Conservation (phyloP, 2,888 invertebrate species). For the Zygogramma bicolorata region DNA sequence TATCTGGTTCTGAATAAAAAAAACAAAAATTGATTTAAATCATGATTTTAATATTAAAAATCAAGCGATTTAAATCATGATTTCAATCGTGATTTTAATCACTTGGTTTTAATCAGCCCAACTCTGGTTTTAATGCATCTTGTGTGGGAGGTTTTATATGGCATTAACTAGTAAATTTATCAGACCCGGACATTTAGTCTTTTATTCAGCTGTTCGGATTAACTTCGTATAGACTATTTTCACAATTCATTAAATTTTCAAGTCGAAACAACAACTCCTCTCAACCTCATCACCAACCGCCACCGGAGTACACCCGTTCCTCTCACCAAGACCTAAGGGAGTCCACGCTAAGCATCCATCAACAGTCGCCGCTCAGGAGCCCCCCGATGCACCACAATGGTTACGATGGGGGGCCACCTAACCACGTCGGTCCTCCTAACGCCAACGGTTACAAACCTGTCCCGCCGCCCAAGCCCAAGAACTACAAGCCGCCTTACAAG, state of each 20-base stretch:
- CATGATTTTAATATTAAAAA: too few species aligned
- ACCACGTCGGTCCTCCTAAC: conserved; percentile 54
- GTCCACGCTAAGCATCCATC: conserved; percentile 63
- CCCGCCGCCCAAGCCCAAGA: conserved; percentile 93
- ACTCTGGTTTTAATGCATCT: too few species aligned
- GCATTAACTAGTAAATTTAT: too few species aligned
- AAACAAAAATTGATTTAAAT: too few species aligned
- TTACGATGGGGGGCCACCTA: conserved; percentile 59
- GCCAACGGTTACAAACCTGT: conserved; percentile 81
- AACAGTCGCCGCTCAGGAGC: conserved; percentile 62
- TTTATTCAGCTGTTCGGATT: too few species aligned
- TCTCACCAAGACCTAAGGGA: conserved; percentile 65
- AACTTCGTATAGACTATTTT: too few species aligned
- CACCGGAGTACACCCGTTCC: conserved; percentile 59
- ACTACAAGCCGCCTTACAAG: conserved; percentile 81
- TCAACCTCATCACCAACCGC: conserved; percentile 36
- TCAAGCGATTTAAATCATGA: too few species aligned
- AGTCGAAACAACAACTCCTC: conserved; percentile 57
- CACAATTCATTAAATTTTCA: conserved; percentile 25
- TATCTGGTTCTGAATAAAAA: too few species aligned
- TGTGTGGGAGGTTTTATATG: too few species aligned
- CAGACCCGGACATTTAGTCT: too few species aligned
- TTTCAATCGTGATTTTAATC: too few species aligned
- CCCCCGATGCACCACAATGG: conserved; percentile 59
- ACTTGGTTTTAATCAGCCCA: too few species aligned